Evolutionary conservation across 2,113 vertebrate genomes (phyloP), one percentile per base, ranked within the genome.

Genomic region (Zapus hudsonius): DNA sequence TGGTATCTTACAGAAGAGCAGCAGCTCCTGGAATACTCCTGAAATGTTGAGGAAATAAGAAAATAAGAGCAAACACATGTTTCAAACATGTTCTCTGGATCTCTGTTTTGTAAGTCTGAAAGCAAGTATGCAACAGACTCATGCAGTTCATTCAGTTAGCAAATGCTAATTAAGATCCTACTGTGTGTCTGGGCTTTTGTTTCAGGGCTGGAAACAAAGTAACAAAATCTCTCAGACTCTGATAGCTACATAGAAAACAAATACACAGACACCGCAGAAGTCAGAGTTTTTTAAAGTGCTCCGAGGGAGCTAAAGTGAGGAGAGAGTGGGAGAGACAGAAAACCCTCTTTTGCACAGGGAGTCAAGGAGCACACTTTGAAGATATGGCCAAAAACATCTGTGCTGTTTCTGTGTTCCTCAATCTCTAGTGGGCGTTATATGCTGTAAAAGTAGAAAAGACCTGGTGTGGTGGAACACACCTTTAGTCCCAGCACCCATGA

Each of bases 1-100:
- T 79, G 84, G 78, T 79, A 89, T 64, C 94, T 57, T 92, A 94
- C 93, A 93, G 63, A 95, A 93, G 96, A 95, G 87, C 94, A 95
- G 25, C 91, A 38, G 0, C 3, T 82, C 20, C 17, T 94, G 81
- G 83, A n/a, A 61, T 95, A 89, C 72, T 91, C 23, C 44, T 81
- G 89, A 82, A 86, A 79, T 27, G 27, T 59, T 88, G 73, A 42
- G 31, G 63, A 79, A 36, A 40, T 95, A 57, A 69, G 67, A 69
- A 89, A 93, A 94, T 57, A 84, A 81, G 64, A 36, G n/a, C 61
- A 92, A 92, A 40, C 36, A 38, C 16, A 55, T 94, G 82, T 44
- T 87, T n/a, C n/a, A n/a, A n/a, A n/a, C n/a, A n/a, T n/a, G n/a
- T n/a, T n/a, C n/a, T n/a, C n/a, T n/a, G n/a, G n/a, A n/a, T n/a